Percentiles rank a stretch among this genome's conserved stretches.
Conservation (phyloP, 2,888 invertebrate genomes). For the Stenoptilia bipunctidactyla region DNA sequence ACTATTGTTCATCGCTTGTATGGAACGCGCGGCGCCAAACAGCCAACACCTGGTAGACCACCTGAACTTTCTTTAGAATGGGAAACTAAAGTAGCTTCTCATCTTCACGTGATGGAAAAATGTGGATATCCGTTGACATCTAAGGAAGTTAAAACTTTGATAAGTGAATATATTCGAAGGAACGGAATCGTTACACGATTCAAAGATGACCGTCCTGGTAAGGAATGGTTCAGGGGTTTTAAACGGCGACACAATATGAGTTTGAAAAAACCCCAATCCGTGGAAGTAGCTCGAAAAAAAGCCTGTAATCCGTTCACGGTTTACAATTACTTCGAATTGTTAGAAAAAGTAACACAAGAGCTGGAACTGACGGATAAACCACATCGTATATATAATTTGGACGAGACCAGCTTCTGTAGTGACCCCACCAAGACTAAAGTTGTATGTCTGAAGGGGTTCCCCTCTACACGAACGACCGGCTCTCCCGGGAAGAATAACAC, state of each 20-base stretch:
- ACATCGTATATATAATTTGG: conserved; percentile 6
- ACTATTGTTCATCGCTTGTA: neutral
- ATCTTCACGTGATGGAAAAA: neutral
- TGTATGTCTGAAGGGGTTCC: conserved; percentile 4
- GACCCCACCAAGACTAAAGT: conserved; percentile 8
- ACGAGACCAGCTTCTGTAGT: conserved; percentile 6
- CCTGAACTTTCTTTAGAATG: neutral
- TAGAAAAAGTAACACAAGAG: conserved; percentile 4
- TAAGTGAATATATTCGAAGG: neutral
- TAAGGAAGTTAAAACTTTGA: neutral
- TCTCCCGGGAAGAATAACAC: conserved; percentile 1
- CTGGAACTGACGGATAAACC: conserved; percentile 5
- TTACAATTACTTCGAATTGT: conserved; percentile 5
- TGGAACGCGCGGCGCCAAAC: neutral
- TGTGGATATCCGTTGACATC: neutral
- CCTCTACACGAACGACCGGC: conserved; percentile 5
- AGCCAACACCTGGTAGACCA: neutral
- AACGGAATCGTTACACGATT: neutral
- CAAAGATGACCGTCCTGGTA: conserved; percentile 2
- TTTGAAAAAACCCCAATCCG: conserved; percentile 9
- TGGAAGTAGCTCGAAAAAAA: conserved; percentile 7
- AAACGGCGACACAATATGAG: conserved; percentile 6
- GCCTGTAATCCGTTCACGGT: conserved; percentile 5
- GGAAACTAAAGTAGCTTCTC: neutral
- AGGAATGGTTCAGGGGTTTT: conserved; percentile 8